These are phyloP conservation scores for Petromus typicus DNA, from an alignment of 2,113 vertebrate genomes.

Conservation along the genomic window DNA sequence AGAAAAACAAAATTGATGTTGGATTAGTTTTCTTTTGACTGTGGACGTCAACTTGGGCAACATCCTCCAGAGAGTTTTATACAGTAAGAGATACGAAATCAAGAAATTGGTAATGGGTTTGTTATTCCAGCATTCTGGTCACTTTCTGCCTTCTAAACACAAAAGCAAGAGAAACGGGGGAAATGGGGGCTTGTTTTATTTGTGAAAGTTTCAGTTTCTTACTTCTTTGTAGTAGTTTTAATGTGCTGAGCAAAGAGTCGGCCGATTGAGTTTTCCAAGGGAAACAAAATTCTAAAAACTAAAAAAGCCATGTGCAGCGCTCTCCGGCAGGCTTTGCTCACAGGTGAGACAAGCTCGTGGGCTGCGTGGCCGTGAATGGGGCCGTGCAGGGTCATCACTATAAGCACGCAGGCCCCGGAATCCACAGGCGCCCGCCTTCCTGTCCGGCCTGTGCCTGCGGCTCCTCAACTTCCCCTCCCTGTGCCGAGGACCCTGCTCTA, in stretches of 20 bases:
- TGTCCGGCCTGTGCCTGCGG: neutral
- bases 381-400: neutral
- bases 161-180: neutral
- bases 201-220: neutral
- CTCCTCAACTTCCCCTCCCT: neutral
- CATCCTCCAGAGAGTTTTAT: constrained; percentile 1
- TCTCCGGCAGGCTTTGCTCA: neutral
- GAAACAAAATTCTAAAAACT: constrained; percentile 18
- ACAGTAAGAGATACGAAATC: neutral
- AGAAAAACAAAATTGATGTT: neutral
- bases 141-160: neutral
- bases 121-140: neutral
- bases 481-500: neutral
- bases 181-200: no score
- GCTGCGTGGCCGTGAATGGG: accelerated
- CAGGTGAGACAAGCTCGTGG: neutral
- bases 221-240: neutral
- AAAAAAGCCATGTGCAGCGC: neutral
- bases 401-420: neutral
- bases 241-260: neutral
- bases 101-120: neutral
- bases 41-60: neutral
- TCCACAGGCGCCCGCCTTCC: neutral
- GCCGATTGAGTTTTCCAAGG: neutral
- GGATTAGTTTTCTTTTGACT: constrained; percentile 44